These are phyloP conservation scores for Helostoma temminkii DNA, from an alignment of 2,797 vertebrate species.

Conservation along the genomic window DNA sequence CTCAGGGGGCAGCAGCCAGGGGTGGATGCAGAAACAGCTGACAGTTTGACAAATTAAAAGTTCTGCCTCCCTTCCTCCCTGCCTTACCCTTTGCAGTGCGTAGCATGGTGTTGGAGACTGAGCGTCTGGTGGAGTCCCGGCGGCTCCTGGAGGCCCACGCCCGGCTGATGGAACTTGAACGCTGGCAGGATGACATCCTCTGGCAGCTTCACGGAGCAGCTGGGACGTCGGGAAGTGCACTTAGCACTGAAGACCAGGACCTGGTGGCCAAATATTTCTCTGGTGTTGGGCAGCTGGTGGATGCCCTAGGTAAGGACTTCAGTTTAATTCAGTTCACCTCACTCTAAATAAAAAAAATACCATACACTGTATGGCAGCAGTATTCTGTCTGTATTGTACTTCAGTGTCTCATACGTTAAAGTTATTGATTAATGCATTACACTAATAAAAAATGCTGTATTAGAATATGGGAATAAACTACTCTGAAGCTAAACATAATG, in stretches of 20 bases:
- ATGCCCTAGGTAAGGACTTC: slow-evolving; percentile 85
- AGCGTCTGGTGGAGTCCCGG: slow-evolving; percentile 86
- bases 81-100: slow-evolving; percentile 78
- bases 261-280: slow-evolving; percentile 88
- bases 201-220: slow-evolving; percentile 83
- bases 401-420: too few species aligned
- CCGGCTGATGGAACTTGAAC: slow-evolving; percentile 90
- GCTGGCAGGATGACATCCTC: slow-evolving; percentile 89
- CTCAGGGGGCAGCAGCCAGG: neutral
- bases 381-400: neutral
- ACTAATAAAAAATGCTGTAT: neutral
- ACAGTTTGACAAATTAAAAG: neutral
- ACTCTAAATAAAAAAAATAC: neutral
- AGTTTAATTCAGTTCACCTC: neutral
- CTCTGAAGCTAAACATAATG: too few species aligned
- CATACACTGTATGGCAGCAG: neutral
- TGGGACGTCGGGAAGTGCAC: slow-evolving; percentile 46
- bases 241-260: slow-evolving; percentile 78
- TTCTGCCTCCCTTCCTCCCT: slow-evolving; percentile 6
- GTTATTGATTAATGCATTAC: too few species aligned
- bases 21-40: slow-evolving; percentile 9
- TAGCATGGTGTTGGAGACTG: slow-evolving; percentile 84
- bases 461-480: too few species aligned
- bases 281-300: slow-evolving; percentile 87
- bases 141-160: slow-evolving; percentile 92